Evolutionary conservation across 92 coral and sea anemone species (phyloP).

Genomic region (Epizoanthus scotinus): DNA sequence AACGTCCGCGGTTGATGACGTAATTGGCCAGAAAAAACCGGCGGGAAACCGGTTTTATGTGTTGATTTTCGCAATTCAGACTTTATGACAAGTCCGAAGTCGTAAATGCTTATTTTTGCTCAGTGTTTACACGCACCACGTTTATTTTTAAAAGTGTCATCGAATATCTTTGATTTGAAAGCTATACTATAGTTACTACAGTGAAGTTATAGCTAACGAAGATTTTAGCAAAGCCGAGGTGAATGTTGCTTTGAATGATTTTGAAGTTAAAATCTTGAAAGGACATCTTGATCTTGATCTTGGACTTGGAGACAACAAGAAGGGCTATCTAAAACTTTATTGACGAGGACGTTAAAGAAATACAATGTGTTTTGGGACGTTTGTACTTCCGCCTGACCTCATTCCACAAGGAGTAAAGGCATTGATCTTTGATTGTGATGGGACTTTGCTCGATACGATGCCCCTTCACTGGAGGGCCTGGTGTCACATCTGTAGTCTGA

Average conservation of each 20-base stretch:
- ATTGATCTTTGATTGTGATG: constrained; percentile 92
- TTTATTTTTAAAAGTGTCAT: no score
- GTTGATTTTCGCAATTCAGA: neutral
- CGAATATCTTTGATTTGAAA: no score
- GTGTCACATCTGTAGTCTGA: constrained; percentile 86
- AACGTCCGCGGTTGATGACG: neutral
- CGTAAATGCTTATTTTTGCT: no score
- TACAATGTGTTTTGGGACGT: constrained; percentile 39
- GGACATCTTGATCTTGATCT: no score
- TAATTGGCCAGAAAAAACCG: neutral
- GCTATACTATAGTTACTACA: no score
- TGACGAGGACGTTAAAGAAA: neutral
- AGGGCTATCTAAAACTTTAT: neutral
- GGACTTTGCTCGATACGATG: constrained; percentile 89
- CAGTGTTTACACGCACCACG: no score
- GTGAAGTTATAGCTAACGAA: no score
- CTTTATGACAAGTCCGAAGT: no score
- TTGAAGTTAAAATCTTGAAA: no score
- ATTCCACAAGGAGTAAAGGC: constrained; percentile 78
- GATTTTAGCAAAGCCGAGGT: no score
- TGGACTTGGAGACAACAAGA: neutral
- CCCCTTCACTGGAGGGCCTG: constrained; percentile 94
- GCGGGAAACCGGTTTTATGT: constrained; percentile 3
- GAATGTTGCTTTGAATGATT: no score
- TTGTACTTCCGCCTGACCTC: constrained; percentile 34